Conservation (phyloP, 1,140 invertebrate species). For the Spodoptera frugiperda region DNA sequence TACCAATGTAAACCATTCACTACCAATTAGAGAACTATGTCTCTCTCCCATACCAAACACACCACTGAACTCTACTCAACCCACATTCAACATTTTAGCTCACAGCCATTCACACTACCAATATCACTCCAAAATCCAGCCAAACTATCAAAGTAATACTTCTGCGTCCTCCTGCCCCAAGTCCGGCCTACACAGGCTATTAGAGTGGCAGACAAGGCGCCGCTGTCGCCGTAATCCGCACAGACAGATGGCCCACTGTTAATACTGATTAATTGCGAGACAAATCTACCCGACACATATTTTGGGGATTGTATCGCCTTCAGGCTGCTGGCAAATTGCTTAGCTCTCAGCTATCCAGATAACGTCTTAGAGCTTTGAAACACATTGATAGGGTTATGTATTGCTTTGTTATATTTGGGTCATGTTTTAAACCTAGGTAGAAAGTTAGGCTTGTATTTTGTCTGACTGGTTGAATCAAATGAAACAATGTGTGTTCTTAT, state of each 20-base stretch:
- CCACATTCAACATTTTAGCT: too few species aligned
- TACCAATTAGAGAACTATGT: too few species aligned
- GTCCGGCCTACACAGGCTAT: slow-evolving; percentile 22
- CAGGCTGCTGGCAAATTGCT: slow-evolving; percentile 32
- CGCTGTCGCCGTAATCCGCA: slow-evolving; percentile 28
- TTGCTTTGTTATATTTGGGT: neutral
- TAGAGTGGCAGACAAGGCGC: slow-evolving; percentile 38
- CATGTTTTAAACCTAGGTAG: neutral
- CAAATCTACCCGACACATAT: slow-evolving; percentile 42
- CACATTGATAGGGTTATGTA: neutral
- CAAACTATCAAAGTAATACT: neutral
- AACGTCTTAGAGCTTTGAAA: neutral
- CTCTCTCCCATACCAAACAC: too few species aligned
- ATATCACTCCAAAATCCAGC: too few species aligned
- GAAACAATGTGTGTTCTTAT: too few species aligned
- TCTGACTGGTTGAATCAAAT: too few species aligned
- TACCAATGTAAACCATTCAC: too few species aligned
- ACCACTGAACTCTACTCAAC: too few species aligned
- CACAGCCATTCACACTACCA: too few species aligned
- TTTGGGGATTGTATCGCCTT: slow-evolving; percentile 35
- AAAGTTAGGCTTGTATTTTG: neutral
- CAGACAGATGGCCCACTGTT: slow-evolving; percentile 34
- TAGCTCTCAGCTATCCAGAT: slow-evolving; percentile 12
- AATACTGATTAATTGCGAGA: slow-evolving; percentile 39
- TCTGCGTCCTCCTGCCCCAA: neutral